These are phyloP conservation scores for Anolis carolinensis DNA, from an alignment of 2,113 vertebrate species.

Conservation along the genomic window DNA sequence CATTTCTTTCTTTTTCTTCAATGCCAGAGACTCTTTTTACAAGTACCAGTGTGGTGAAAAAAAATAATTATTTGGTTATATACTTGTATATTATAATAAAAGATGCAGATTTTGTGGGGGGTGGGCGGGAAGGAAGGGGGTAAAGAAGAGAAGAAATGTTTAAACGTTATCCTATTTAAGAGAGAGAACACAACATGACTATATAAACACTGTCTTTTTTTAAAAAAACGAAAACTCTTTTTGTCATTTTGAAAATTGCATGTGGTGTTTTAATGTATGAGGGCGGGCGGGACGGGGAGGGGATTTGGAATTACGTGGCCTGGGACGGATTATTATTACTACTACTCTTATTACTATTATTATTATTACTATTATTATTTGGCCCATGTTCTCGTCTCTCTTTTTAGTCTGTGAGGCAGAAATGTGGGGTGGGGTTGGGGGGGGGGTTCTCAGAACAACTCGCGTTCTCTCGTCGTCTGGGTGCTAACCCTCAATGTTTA, in stretches of 20 bases:
- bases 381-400: conserved; percentile 63
- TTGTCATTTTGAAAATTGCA: conserved; percentile 75
- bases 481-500: conserved; percentile 66
- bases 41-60: conserved; percentile 67
- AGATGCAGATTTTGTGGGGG: conserved; percentile 62
- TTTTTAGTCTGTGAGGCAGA: conserved; percentile 48
- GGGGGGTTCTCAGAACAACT: conserved; percentile 56
- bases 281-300: conserved; percentile 57
- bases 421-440: conserved; percentile 52
- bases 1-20: conserved; percentile 59
- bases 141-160: conserved; percentile 31
- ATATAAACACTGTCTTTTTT: conserved; percentile 55
- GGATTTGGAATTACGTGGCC: conserved; percentile 63
- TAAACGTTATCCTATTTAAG: conserved; percentile 78
- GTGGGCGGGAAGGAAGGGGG: conserved; percentile 39
- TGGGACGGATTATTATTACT: conserved; percentile 49
- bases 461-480: conserved; percentile 59
- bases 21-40: conserved; percentile 74
- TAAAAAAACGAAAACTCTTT: conserved; percentile 67
- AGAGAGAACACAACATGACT: conserved; percentile 59
- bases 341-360: no score
- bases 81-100: conserved; percentile 78
- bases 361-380: no score
- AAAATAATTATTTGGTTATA: conserved; percentile 57
- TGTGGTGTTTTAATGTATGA: conserved; percentile 71